phyloP scores from a whole-genome alignment of 1,140 invertebrate species.

The Drosophila azteca region DNA sequence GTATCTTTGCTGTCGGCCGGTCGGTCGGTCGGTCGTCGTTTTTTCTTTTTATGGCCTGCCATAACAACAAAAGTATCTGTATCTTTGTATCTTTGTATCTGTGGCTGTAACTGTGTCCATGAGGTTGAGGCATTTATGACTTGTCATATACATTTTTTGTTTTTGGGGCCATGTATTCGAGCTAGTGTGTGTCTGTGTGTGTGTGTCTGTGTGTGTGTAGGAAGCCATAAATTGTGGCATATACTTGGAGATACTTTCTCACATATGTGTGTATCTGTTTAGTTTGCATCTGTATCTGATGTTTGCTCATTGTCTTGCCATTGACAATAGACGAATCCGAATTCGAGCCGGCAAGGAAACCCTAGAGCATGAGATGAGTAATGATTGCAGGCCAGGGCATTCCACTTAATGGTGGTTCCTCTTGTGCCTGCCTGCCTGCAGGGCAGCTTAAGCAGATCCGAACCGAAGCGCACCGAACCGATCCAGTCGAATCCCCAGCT shows the following conservation, averaged over 20 bases:
- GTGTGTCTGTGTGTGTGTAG: constrained; percentile 62
- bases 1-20: constrained; percentile 15
- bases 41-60: constrained; percentile 59
- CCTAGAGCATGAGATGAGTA: constrained; percentile 66
- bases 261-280: constrained; percentile 28
- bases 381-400: constrained; percentile 73
- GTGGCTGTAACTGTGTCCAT: constrained; percentile 33
- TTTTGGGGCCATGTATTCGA: constrained; percentile 38
- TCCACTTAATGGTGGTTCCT: constrained; percentile 60
- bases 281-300: constrained; percentile 32
- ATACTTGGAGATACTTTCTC: constrained; percentile 48
- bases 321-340: constrained; percentile 64
- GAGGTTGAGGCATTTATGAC: constrained; percentile 72
- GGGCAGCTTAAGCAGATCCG: constrained; percentile 54
- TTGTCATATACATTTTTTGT: constrained; percentile 61
- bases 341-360: constrained; percentile 22
- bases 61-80: constrained; percentile 51
- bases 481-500: constrained; percentile 58
- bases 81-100: constrained; percentile 29
- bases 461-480: constrained; percentile 34
- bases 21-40: constrained; percentile 20
- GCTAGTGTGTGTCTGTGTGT: constrained; percentile 28
- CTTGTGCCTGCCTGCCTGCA: constrained; percentile 33
- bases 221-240: constrained; percentile 73
- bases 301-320: constrained; percentile 63